Evolutionary conservation across 2,113 vertebrate species (phyloP), one percentile per base, ranked within the genome.

Genomic region (Noctilio leporinus): DNA sequence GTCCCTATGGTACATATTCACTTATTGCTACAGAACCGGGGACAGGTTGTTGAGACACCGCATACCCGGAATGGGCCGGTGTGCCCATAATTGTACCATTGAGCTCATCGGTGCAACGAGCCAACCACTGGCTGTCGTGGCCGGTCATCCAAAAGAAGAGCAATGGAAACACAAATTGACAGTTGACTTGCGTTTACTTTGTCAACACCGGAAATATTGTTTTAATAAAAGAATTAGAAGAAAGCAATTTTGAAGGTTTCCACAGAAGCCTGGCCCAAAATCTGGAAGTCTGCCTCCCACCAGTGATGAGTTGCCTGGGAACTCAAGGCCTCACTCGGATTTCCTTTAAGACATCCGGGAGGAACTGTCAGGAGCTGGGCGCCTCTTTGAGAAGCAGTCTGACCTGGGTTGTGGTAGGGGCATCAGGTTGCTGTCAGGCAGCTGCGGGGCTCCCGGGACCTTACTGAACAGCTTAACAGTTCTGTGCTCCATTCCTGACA

Each of bases 261-360:
- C 77, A 1, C 10, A 19, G 28, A 69, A 69, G 45, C 62, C 12
- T 30, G 19, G 33, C 24, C 35, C 53, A 33, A 38, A 55, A 26
- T 15, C 26, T 19, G 33, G 26, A 38, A 38, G 59, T 38, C 22
- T 69, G 17, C 69, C 10, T n/a, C 73, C 28, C 15, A 14, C 55
- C 24, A 8, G 69, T 9, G 26, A 16, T 7, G 3, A 33, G 19
- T 28, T 3, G 57, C 26, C 33, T 1, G n/a, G 9, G 64, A 20
- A 4, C 40, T 40, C 10, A 5, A 49, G 87, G 14, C 88, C 65
- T 28, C 73, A 10, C 47, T 53, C 2, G 20, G 90, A 70, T 88
- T 88, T 82, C 85, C 86, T 83, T n/a, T 73, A 83, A 67, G 49
- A 80, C 69, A 10, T 45, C 57, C 45, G 5, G 62, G 45, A 92